These are phyloP conservation scores for Aspidiotus rigidus DNA, from an alignment of 2,888 invertebrate species.

Conservation along the genomic window DNA sequence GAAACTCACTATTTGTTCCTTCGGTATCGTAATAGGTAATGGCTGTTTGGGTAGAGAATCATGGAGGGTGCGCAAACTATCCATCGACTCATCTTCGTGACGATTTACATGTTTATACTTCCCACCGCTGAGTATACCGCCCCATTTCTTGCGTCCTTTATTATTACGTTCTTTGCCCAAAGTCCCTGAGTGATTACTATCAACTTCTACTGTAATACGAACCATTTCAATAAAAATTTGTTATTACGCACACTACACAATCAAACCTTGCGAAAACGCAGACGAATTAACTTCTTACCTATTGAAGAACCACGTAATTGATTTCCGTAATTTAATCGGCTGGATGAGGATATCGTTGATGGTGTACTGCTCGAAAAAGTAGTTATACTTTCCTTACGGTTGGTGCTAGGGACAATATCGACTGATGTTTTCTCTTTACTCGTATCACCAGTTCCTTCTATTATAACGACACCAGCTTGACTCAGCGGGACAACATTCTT, in stretches of 20 bases:
- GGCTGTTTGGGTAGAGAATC: constrained; percentile 36
- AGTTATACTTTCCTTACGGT: constrained; percentile 8
- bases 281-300: constrained; percentile 7
- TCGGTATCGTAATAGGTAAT: constrained; percentile 61
- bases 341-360: constrained; percentile 20
- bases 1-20: constrained; percentile 63
- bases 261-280: too few relatives aligned
- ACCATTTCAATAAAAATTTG: not conserved
- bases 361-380: constrained; percentile 20
- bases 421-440: not conserved
- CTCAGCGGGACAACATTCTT: not conserved
- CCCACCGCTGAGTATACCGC: constrained; percentile 54
- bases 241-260: too few relatives aligned
- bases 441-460: not conserved
- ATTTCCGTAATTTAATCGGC: constrained; percentile 6
- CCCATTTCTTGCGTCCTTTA: constrained; percentile 44
- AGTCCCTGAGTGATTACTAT: constrained; percentile 53
- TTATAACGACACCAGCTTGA: constrained; percentile 8
- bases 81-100: constrained; percentile 28
- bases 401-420: not conserved
- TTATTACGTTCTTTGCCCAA: constrained; percentile 52
- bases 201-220: not conserved
- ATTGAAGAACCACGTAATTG: constrained; percentile 26
- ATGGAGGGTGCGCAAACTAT: constrained; percentile 27
- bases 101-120: constrained; percentile 41